Evolutionary conservation across 2,797 vertebrate genomes (phyloP).

Genomic region (Tiaroga cobitis): DNA sequence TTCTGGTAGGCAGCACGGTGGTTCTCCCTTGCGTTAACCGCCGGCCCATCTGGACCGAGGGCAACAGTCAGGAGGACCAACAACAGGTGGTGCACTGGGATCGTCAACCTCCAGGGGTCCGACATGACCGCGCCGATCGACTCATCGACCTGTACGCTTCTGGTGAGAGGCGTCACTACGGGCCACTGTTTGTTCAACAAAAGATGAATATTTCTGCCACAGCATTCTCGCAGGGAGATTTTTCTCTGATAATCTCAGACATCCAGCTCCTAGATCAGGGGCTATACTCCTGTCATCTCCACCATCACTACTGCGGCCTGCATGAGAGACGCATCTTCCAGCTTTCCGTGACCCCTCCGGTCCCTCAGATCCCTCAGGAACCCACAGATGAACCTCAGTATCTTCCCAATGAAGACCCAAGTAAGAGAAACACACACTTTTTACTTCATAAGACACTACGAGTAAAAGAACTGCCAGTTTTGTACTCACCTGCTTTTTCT

Average conservation of each 20-base stretch:
- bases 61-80: slow-evolving; percentile 88
- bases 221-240: slow-evolving; percentile 89
- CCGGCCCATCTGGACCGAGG: slow-evolving; percentile 88
- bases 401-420: slow-evolving; percentile 71
- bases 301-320: slow-evolving; percentile 96
- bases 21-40: slow-evolving; percentile 86
- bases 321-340: slow-evolving; percentile 90
- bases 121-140: slow-evolving; percentile 88
- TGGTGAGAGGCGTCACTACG: slow-evolving; percentile 89
- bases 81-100: slow-evolving; percentile 96
- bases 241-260: slow-evolving; percentile 85
- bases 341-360: slow-evolving; percentile 75
- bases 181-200: slow-evolving; percentile 83
- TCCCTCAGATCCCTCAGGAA: slow-evolving; percentile 43
- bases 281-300: slow-evolving; percentile 95
- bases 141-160: slow-evolving; percentile 94
- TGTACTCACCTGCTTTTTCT: background rate
- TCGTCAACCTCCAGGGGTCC: slow-evolving; percentile 85
- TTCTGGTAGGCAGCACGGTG: slow-evolving; percentile 77
- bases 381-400: slow-evolving; percentile 60
- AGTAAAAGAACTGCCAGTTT: background rate
- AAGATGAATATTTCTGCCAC: slow-evolving; percentile 86
- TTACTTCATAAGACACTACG: background rate
- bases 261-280: slow-evolving; percentile 86
- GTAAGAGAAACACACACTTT: slow-evolving; percentile 54